A percentile compares a stretch with the other conserved stretches of the same genome.
phyloP scores from a whole-genome alignment of 1,140 invertebrate genomes.

The Trypoxylus dichotomus region DNA sequence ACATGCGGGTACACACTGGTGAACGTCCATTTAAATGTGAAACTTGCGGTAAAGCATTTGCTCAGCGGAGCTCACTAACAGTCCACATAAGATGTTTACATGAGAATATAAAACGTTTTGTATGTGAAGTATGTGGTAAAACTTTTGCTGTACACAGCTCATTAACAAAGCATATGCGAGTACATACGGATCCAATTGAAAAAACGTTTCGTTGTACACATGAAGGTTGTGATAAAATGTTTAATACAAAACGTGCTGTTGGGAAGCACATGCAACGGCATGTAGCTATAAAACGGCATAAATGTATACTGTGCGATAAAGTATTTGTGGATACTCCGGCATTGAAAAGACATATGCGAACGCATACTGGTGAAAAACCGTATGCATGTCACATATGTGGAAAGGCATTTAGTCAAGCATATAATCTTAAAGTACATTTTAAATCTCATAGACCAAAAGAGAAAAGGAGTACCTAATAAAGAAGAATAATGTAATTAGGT shows the following conservation, averaged over 20 bases:
- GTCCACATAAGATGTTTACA: not conserved
- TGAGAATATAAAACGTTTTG: not conserved
- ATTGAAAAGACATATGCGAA: constrained; percentile 47
- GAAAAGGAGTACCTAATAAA: not conserved
- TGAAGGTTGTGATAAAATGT: not conserved
- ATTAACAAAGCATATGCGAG: not conserved
- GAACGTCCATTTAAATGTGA: constrained; percentile 23
- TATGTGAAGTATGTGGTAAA: constrained; percentile 28
- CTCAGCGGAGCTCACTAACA: not conserved
- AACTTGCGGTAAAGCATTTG: constrained; percentile 5
- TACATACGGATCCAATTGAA: not conserved
- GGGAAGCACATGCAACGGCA: constrained; percentile 52
- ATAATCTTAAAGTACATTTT: constrained; percentile 20
- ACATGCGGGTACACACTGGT: constrained; percentile 15
- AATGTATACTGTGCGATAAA: constrained; percentile 54
- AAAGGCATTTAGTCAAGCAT: constrained; percentile 16
- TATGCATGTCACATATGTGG: constrained; percentile 33
- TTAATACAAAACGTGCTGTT: not conserved
- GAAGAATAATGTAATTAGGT: no score
- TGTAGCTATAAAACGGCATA: constrained; percentile 52
- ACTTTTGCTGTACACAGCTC: not conserved
- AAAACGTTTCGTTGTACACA: not conserved
- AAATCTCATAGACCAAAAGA: constrained; percentile 7
- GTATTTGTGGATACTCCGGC: constrained; percentile 47
- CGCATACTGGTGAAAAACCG: constrained; percentile 48